Evolutionary conservation across 2,113 vertebrate species (phyloP).

Genomic region (Sphyrna mokarran): DNA sequence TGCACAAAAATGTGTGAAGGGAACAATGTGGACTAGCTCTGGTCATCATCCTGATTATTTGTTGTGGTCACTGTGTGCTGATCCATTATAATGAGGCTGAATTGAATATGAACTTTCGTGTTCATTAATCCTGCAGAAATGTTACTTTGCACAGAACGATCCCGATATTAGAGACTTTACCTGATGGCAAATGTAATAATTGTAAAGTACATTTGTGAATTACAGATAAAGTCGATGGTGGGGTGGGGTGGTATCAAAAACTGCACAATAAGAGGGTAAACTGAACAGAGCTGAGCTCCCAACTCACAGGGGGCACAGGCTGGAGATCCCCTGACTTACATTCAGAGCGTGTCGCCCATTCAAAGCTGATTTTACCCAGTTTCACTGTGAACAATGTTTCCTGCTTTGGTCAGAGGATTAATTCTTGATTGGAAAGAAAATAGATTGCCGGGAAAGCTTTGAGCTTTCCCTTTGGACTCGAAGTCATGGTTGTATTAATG

Average conservation of each 20-base stretch:
- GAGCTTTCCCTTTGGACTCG: background rate
- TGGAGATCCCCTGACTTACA: background rate
- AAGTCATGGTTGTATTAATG: background rate
- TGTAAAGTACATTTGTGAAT: background rate
- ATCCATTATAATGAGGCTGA: background rate
- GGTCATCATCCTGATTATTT: background rate
- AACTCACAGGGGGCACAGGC: background rate
- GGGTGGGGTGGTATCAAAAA: background rate
- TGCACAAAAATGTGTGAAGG: background rate
- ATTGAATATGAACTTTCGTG: background rate
- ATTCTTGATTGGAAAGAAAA: background rate
- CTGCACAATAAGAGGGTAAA: background rate
- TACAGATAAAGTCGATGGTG: background rate
- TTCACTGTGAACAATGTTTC: too few relatives aligned
- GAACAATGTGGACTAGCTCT: background rate
- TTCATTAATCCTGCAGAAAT: background rate
- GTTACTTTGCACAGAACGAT: background rate
- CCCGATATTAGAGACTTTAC: background rate
- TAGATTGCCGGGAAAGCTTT: background rate
- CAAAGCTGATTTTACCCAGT: background rate
- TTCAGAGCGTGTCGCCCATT: background rate
- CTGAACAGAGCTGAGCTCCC: background rate
- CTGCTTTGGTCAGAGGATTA: too few relatives aligned
- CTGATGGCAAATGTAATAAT: background rate
- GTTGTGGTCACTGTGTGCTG: background rate